Percentiles rank a stretch among this genome's conserved stretches.
Conservation (phyloP, 2,888 invertebrate species). For the Cybosia mesomella region DNA sequence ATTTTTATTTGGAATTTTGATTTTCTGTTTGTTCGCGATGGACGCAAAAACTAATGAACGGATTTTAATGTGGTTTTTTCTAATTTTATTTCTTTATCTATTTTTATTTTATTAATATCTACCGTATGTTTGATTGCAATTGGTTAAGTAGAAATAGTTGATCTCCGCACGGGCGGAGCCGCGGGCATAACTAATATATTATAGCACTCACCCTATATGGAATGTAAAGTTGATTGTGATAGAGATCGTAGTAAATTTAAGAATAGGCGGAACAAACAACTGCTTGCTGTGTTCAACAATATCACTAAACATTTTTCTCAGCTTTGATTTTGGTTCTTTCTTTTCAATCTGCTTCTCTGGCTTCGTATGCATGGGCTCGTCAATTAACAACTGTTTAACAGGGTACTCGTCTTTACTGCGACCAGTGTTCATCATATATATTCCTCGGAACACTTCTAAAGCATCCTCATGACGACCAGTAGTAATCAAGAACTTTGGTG, state of each 20-base stretch:
- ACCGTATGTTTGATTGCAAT: no score
- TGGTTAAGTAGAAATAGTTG: no score
- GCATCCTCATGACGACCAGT: slow-evolving; percentile 93
- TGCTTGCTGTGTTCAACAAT: slow-evolving; percentile 94
- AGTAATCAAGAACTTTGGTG: slow-evolving; percentile 95
- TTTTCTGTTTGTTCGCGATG: no score
- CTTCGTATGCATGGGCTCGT: slow-evolving; percentile 81
- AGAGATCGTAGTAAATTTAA: slow-evolving; percentile 94
- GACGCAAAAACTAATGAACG: no score
- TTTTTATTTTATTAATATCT: no score
- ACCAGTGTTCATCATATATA: slow-evolving; percentile 94
- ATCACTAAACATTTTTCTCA: slow-evolving; percentile 91
- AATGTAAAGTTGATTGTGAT: slow-evolving; percentile 97
- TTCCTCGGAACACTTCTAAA: slow-evolving; percentile 92
- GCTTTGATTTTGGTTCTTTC: slow-evolving; percentile 88
- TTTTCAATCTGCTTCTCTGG: slow-evolving; percentile 88
- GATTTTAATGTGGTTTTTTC: no score
- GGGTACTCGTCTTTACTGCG: slow-evolving; percentile 91
- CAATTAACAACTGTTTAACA: slow-evolving; percentile 90
- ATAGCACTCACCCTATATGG: slow-evolving; percentile 92
- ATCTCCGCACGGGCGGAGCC: no score
- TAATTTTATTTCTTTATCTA: no score
- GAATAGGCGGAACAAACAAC: slow-evolving; percentile 92
- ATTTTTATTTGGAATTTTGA: no score
- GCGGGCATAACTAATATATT: no score